These are phyloP conservation scores for Caenorhabditis sinica DNA, from an alignment of 2,888 invertebrate genomes.

Conservation along the genomic window DNA sequence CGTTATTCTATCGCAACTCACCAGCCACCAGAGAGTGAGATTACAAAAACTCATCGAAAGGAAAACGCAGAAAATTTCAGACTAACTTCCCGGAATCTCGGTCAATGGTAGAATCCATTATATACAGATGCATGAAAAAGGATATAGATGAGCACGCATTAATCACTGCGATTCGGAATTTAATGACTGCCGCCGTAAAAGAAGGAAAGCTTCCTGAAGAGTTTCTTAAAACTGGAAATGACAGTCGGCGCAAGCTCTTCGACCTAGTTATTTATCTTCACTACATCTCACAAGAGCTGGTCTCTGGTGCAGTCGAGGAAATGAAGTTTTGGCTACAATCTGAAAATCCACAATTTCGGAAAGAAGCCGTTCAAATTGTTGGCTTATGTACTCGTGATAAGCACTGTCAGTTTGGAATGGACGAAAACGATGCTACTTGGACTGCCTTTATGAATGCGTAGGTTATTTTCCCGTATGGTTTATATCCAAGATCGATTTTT, in stretches of 20 bases:
- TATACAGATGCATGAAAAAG: constrained; percentile 20
- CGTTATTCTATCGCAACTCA: constrained; percentile 68
- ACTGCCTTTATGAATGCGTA: constrained; percentile 48
- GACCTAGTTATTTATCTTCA: constrained; percentile 62
- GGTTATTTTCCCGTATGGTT: neutral
- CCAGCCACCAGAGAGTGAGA: constrained; percentile 68
- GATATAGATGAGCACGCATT: constrained; percentile 17
- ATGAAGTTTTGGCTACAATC: constrained; percentile 57
- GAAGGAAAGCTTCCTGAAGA: constrained; percentile 63
- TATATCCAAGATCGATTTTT: neutral
- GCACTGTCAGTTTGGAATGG: constrained; percentile 51
- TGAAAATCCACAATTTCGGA: constrained; percentile 34
- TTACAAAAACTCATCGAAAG: neutral
- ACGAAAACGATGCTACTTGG: constrained; percentile 53
- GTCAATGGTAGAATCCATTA: constrained; percentile 33
- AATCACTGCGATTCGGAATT: constrained; percentile 15
- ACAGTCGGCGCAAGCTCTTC: constrained; percentile 55
- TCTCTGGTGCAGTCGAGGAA: constrained; percentile 44
- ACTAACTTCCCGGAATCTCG: constrained; percentile 33
- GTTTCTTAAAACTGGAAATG: constrained; percentile 62
- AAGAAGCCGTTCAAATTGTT: constrained; percentile 45
- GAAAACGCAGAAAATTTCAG: constrained; percentile 12
- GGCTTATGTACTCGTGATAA: constrained; percentile 38
- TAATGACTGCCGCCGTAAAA: constrained; percentile 35
- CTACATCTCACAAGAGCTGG: constrained; percentile 46